These are phyloP conservation scores for Lasiurus borealis DNA, from an alignment of 2,113 vertebrate species.

Conservation along the genomic window DNA sequence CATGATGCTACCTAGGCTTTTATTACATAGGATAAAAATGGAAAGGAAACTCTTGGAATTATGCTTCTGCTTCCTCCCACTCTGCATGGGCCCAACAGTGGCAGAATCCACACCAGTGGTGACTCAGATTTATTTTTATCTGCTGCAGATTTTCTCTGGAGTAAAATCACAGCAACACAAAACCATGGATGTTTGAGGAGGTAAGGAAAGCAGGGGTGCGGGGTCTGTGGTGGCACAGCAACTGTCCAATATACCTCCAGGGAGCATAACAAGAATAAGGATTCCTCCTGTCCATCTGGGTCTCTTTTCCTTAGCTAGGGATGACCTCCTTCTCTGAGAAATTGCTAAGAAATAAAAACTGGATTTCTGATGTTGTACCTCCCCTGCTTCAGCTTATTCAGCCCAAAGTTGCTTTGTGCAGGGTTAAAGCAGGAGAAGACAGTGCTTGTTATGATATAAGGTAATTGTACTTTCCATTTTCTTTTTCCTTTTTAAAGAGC, in stretches of 20 bases:
- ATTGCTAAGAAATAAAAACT: background rate
- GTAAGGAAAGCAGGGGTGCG: background rate
- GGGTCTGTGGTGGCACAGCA: too few species aligned
- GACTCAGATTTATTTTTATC: background rate
- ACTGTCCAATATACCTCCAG: accelerated
- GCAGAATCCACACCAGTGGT: background rate
- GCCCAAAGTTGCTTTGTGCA: background rate
- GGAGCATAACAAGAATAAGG: background rate
- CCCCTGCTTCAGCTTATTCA: background rate
- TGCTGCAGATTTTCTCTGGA: background rate
- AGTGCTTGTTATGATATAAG: background rate
- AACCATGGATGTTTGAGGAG: background rate
- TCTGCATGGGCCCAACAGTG: background rate
- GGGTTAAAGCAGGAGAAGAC: background rate
- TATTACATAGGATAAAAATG: background rate
- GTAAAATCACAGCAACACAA: background rate
- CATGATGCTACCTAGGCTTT: too few species aligned
- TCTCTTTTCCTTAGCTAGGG: background rate
- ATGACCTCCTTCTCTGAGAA: background rate
- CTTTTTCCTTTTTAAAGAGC: too few species aligned
- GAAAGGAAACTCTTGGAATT: background rate
- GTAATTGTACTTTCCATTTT: background rate
- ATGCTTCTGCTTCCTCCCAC: background rate
- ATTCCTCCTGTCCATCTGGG: accelerated
- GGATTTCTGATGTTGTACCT: background rate